Percentiles rank a stretch among this genome's conserved stretches.
These are phyloP conservation scores for Alentia gelatinosa DNA, from an alignment of 2,888 invertebrate species.

Conservation along the genomic window DNA sequence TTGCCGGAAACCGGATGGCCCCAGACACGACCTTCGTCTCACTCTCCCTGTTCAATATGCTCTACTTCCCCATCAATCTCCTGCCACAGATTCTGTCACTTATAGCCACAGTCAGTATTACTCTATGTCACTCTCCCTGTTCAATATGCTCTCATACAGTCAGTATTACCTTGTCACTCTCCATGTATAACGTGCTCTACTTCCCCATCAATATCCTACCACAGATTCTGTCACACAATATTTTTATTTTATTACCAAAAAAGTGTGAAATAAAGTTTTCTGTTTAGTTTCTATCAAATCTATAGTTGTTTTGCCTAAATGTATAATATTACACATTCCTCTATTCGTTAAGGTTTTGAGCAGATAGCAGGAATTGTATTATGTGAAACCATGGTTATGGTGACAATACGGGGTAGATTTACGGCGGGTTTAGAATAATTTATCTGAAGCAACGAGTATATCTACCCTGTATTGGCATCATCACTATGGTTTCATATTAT, in stretches of 20 bases:
- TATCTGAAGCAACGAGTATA: too few relatives aligned
- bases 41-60: slow-evolving; percentile 97
- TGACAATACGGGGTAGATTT: too few relatives aligned
- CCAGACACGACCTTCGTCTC: slow-evolving; percentile 96
- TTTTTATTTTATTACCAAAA: neutral
- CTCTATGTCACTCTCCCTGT: neutral
- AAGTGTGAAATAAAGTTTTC: too few relatives aligned
- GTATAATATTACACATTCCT: too few relatives aligned
- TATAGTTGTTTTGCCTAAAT: too few relatives aligned
- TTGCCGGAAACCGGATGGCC: slow-evolving; percentile 90
- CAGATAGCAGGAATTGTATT: too few relatives aligned
- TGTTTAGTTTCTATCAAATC: too few relatives aligned
- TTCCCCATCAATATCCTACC: neutral
- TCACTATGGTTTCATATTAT: too few relatives aligned
- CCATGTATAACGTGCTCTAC: neutral
- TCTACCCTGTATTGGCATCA: too few relatives aligned
- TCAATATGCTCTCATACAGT: neutral
- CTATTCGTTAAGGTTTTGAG: too few relatives aligned
- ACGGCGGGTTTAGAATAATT: too few relatives aligned
- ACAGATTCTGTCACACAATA: neutral
- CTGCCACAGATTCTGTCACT: slow-evolving; percentile 93
- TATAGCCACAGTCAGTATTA: slow-evolving; percentile 73
- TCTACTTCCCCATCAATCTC: slow-evolving; percentile 96
- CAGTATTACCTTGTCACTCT: neutral
- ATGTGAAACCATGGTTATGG: too few relatives aligned